phyloP scores from a whole-genome alignment of 2,888 invertebrate genomes.

The Epiblema foenella region DNA sequence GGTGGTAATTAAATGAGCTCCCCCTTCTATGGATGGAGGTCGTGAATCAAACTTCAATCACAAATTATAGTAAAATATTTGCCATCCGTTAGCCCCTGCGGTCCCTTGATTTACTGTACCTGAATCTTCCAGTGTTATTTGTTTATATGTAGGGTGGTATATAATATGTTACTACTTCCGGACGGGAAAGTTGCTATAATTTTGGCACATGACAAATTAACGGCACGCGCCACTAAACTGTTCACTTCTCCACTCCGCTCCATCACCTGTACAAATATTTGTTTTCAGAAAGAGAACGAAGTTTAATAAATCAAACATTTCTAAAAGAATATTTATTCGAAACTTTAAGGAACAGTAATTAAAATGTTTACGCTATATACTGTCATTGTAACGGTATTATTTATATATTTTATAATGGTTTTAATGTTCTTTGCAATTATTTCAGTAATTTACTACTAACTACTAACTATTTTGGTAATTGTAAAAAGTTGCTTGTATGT shows the following conservation, averaged over 20 bases:
- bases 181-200: neutral
- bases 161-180: neutral
- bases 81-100: slow-evolving; percentile 26
- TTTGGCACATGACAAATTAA: neutral
- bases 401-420: no score
- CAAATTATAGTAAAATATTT: slow-evolving; percentile 38
- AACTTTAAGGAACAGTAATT: no score
- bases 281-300: neutral
- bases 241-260: neutral
- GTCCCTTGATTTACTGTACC: slow-evolving; percentile 18
- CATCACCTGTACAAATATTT: no score
- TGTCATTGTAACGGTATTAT: no score
- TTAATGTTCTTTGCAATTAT: no score
- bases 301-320: no score
- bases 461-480: no score
- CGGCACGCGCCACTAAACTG: neutral
- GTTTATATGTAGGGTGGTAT: neutral
- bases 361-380: no score
- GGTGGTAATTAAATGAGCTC: slow-evolving; percentile 41
- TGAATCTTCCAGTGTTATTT: slow-evolving; percentile 1
- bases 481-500: no score
- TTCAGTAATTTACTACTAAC: no score
- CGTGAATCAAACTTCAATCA: slow-evolving; percentile 39
- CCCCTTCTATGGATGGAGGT: slow-evolving; percentile 19
- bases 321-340: no score